Conservation (phyloP, 2,888 invertebrate species). For the Sarcophaga variegata region DNA sequence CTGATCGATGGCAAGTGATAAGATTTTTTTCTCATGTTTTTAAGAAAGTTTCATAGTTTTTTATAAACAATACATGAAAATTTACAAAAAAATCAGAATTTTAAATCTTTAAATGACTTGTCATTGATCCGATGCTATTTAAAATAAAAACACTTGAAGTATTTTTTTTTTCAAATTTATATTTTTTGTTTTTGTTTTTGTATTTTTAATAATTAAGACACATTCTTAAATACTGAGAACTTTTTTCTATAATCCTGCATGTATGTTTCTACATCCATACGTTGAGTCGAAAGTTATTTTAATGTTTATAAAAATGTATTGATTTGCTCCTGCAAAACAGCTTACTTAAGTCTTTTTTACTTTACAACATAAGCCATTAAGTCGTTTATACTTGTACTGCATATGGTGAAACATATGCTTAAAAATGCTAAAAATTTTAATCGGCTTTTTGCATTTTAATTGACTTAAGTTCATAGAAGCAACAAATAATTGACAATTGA, state of each 20-base stretch:
- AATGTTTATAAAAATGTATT: background rate
- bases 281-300: background rate
- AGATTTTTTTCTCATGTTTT: background rate
- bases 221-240: too few species aligned
- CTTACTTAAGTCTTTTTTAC: background rate
- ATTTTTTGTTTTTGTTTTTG: too few species aligned
- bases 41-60: background rate
- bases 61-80: constrained; percentile 13
- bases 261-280: too few species aligned
- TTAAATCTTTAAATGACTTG: too few species aligned
- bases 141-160: too few species aligned
- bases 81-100: background rate
- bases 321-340: background rate
- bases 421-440: background rate
- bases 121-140: too few species aligned
- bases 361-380: background rate
- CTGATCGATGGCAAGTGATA: background rate
- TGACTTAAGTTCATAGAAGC: background rate
- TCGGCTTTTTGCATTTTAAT: background rate
- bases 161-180: too few species aligned
- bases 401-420: background rate
- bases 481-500: background rate
- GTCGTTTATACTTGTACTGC: background rate
- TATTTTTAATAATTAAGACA: too few species aligned
- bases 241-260: too few species aligned